Evolutionary conservation across 2,113 vertebrate species (phyloP), one percentile per base, ranked within the genome.

Genomic region (Cebidichthys violaceus): DNA sequence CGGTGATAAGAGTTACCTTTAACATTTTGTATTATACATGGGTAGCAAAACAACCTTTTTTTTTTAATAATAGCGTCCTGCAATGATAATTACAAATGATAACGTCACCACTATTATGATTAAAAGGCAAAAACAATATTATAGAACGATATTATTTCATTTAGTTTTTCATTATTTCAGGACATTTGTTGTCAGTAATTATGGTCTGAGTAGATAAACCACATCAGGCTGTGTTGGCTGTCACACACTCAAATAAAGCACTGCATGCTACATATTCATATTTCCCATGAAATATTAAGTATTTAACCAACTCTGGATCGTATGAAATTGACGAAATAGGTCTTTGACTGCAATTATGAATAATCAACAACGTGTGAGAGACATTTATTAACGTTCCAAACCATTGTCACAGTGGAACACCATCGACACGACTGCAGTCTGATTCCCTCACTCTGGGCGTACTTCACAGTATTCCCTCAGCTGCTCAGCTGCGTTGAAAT

Each of bases 401-500:
- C 11, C 55, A 37, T 66, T 66, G 74, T 80, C 69, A 66, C 52
- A 60, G 31, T 68, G 24, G 33, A 84, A 65, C 37, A 62, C 47
- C 50, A 33, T 41, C 11, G 65, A 22, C 35, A 79, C 62, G 64
- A 64, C 65, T 71, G 27, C 31, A 61, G 29, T 81, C 69, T 86
- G 66, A 72, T 37, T 59, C 37, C 24, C 31, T 73, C 62, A 73
- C 79, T 83, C 62, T 84, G 14, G 54, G 76, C n/a, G 41, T 37
- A 39, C 33, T 50, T 67, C 47, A 72, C 72, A 68, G 55, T 86
- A 85, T 88, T 86, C 75, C 82, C 82, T 79, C 55, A 81, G 83
- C 82, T 90, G 79, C 81, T 90, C 85, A 33, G 29, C 72, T 75
- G 79, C 74, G 10, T 83, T 86, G 72, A 81, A 74, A 68, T 90